These are phyloP conservation scores for Drosophila nebulosa DNA, from an alignment of 1,140 invertebrate genomes.

Conservation along the genomic window DNA sequence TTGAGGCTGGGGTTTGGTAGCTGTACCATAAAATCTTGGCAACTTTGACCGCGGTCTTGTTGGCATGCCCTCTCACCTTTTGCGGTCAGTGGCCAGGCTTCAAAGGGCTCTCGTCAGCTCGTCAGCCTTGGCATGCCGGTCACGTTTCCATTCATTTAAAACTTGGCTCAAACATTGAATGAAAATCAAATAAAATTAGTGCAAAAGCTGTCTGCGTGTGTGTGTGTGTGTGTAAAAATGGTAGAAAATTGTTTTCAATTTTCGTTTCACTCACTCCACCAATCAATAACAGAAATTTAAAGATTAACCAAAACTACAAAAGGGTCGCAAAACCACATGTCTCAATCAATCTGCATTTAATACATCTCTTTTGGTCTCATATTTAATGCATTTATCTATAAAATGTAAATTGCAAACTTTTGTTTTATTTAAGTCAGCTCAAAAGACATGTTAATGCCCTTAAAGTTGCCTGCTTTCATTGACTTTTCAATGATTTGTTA, in stretches of 20 bases:
- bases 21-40: not conserved
- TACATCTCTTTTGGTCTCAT: too few species aligned
- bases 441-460: too few species aligned
- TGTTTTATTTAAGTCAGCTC: too few species aligned
- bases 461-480: too few species aligned
- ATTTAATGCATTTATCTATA: too few species aligned
- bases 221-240: conserved; percentile 36
- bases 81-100: conserved; percentile 28
- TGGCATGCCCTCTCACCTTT: conserved; percentile 10
- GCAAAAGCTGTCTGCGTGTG: conserved; percentile 26
- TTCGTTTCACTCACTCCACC: not conserved
- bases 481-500: too few species aligned
- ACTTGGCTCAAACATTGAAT: conserved; percentile 40
- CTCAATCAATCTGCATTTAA: too few species aligned
- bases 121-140: conserved; percentile 32
- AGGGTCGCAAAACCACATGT: too few species aligned
- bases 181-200: conserved; percentile 73
- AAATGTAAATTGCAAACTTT: too few species aligned
- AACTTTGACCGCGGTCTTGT: conserved; percentile 4
- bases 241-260: conserved; percentile 58
- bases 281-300: not conserved
- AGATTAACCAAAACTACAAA: too few species aligned
- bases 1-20: too few species aligned
- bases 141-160: conserved; percentile 67
- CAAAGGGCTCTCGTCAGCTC: not conserved